Percentiles rank a stretch among this genome's conserved stretches.
phyloP scores from a whole-genome alignment of 2,888 invertebrate species.

The Hypomecis atomaria region DNA sequence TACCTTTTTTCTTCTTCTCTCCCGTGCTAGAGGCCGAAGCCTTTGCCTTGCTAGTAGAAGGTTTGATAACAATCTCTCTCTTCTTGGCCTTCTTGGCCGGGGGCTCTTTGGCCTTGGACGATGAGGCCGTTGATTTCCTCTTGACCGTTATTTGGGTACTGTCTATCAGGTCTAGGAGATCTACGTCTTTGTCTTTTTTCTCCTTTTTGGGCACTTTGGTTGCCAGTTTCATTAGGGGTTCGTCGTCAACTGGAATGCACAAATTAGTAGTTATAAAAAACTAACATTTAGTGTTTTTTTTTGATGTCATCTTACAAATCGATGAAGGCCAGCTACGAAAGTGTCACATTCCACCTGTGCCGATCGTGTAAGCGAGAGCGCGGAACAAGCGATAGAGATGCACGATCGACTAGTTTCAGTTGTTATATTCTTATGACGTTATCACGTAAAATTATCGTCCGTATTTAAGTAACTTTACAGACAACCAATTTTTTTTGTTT shows the following conservation, averaged over 20 bases:
- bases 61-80: slow-evolving; percentile 57
- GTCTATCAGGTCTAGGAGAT: slow-evolving; percentile 66
- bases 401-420: too few relatives aligned
- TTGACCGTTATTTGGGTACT: slow-evolving; percentile 64
- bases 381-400: too few relatives aligned
- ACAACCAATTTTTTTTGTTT: too few relatives aligned
- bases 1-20: slow-evolving; percentile 81
- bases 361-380: too few relatives aligned
- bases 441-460: too few relatives aligned
- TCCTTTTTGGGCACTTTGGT: slow-evolving; percentile 75
- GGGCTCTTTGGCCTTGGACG: slow-evolving; percentile 58
- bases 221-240: slow-evolving; percentile 72
- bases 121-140: slow-evolving; percentile 63
- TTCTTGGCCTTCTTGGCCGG: slow-evolving; percentile 68
- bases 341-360: too few relatives aligned
- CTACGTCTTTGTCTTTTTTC: slow-evolving; percentile 76
- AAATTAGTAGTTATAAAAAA: background rate
- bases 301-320: too few relatives aligned
- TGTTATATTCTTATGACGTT: too few relatives aligned
- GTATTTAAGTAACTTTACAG: too few relatives aligned
- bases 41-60: slow-evolving; percentile 60
- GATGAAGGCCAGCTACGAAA: too few relatives aligned
- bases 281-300: too few relatives aligned
- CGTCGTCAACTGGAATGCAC: slow-evolving; percentile 67
- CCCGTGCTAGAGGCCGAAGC: slow-evolving; percentile 48